These are phyloP conservation scores for Coleophora flavipennella DNA, from an alignment of 2,888 invertebrate species.

Conservation along the genomic window DNA sequence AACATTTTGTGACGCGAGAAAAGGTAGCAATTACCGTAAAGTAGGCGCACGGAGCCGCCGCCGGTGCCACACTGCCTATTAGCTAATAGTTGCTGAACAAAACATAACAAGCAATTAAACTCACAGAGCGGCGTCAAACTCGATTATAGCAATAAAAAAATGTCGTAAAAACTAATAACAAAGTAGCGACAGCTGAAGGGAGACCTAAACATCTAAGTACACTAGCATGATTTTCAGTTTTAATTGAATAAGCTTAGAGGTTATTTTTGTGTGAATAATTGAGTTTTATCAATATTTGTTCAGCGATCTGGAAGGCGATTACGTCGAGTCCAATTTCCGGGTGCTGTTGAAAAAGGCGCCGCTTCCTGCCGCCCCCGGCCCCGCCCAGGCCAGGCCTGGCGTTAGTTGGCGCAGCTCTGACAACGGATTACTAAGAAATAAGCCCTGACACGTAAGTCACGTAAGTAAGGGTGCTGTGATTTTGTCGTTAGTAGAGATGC, in stretches of 20 bases:
- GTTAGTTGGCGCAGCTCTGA: too few species aligned
- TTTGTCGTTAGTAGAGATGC: too few species aligned
- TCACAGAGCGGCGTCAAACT: slow-evolving; percentile 43
- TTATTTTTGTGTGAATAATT: background rate
- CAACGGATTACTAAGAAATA: too few species aligned
- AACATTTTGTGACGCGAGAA: too few species aligned
- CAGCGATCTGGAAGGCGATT: background rate
- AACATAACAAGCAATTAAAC: slow-evolving; percentile 32
- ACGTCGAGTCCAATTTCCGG: slow-evolving; percentile 2
- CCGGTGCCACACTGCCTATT: too few species aligned
- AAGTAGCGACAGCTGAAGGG: slow-evolving; percentile 16
- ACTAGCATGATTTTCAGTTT: background rate
- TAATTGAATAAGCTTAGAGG: background rate
- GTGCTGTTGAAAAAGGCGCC: too few species aligned
- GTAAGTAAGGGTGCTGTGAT: background rate
- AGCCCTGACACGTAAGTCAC: too few species aligned
- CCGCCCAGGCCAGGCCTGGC: too few species aligned
- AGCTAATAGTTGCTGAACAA: slow-evolving; percentile 15
- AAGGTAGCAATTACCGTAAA: too few species aligned
- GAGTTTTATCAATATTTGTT: background rate
- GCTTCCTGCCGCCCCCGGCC: too few species aligned
- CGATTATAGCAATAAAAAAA: slow-evolving; percentile 48
- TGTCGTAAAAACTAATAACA: slow-evolving; percentile 43
- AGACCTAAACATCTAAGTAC: background rate
- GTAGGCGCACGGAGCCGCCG: too few species aligned